phyloP scores from a whole-genome alignment of 35 echinoderm and acorn worm genomes.

The Diadema setosum region DNA sequence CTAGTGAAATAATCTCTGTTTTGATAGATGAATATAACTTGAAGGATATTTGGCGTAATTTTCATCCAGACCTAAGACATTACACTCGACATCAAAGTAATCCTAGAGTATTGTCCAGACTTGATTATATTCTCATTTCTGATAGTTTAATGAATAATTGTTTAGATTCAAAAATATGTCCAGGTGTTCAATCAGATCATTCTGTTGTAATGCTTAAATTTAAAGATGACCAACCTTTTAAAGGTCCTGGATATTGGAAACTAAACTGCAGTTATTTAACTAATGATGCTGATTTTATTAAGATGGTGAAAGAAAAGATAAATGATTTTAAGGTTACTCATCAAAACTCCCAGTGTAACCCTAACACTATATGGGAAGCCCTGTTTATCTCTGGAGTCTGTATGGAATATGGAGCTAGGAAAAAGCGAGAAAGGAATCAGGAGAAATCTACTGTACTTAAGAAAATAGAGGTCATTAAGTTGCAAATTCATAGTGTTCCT shows the following conservation, averaged over 20 bases:
- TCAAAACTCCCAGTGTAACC: background rate
- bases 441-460: background rate
- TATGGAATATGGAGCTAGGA: background rate
- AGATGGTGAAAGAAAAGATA: background rate
- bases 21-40: slow-evolving; percentile 17
- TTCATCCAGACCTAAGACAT: background rate
- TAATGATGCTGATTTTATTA: background rate
- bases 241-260: no score
- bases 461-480: background rate
- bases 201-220: background rate
- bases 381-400: background rate
- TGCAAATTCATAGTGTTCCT: background rate
- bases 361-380: background rate
- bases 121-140: background rate
- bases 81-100: background rate
- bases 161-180: background rate
- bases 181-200: background rate
- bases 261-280: background rate
- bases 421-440: background rate
- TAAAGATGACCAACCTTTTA: background rate
- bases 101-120: background rate
- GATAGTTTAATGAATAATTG: background rate
- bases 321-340: background rate
- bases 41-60: slow-evolving; percentile 8
- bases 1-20: background rate